Evolutionary conservation across 2,113 vertebrate species (phyloP).

Genomic region (Poeciliopsis turrubarensis): DNA sequence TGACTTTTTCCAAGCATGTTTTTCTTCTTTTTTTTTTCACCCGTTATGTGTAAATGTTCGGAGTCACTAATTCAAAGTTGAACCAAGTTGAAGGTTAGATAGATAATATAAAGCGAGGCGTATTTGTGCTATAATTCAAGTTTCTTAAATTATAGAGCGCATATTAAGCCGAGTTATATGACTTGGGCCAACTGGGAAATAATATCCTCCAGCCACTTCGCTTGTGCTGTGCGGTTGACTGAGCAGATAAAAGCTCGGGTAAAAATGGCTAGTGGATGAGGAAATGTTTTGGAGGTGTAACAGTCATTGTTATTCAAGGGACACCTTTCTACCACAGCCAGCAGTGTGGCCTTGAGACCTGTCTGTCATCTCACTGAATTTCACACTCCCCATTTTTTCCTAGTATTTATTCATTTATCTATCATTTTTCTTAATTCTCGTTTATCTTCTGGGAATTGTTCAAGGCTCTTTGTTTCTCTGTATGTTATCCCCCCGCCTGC

Average conservation of each 20-base stretch:
- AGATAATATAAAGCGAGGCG: slow-evolving; percentile 75
- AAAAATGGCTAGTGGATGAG: slow-evolving; percentile 81
- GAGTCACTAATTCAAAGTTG: slow-evolving; percentile 79
- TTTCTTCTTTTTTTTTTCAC: slow-evolving; percentile 57
- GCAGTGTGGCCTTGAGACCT: slow-evolving; percentile 77
- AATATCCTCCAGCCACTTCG: slow-evolving; percentile 82
- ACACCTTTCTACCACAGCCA: slow-evolving; percentile 69
- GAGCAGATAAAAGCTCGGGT: slow-evolving; percentile 82
- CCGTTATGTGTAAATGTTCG: slow-evolving; percentile 73
- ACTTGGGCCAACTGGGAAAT: slow-evolving; percentile 83
- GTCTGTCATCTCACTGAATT: slow-evolving; percentile 78
- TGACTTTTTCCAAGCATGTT: slow-evolving; percentile 47
- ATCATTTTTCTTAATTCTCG: slow-evolving; percentile 76
- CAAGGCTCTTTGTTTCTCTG: slow-evolving; percentile 75
- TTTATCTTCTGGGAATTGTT: slow-evolving; percentile 78
- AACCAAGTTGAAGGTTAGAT: slow-evolving; percentile 83
- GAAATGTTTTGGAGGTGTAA: slow-evolving; percentile 83
- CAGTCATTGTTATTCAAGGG: slow-evolving; percentile 84
- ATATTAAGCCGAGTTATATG: slow-evolving; percentile 85
- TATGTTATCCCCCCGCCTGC: slow-evolving; percentile 45
- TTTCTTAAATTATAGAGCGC: slow-evolving; percentile 84
- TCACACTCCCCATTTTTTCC: slow-evolving; percentile 70
- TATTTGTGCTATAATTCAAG: slow-evolving; percentile 80
- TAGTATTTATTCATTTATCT: slow-evolving; percentile 76
- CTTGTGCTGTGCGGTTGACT: slow-evolving; percentile 78